A percentile compares a stretch with the other conserved stretches of the same genome.
phyloP scores from a whole-genome alignment of 2,888 invertebrate genomes.

The Syrista parreyssii region DNA sequence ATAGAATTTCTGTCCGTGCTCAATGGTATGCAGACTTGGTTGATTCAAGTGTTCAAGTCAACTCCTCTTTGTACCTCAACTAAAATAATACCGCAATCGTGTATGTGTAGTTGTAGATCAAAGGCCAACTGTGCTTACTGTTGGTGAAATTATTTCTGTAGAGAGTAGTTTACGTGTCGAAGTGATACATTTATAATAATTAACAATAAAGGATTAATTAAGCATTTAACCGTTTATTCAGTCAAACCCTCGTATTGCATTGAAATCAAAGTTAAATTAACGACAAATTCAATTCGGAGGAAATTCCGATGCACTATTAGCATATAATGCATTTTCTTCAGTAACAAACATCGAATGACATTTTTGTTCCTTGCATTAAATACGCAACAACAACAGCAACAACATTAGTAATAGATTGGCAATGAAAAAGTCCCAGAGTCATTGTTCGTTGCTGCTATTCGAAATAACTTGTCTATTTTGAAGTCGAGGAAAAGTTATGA shows the following conservation, averaged over 20 bases:
- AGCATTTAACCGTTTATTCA: not conserved
- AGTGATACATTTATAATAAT: slow-evolving; percentile 59
- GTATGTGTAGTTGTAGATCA: not conserved
- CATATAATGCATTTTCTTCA: no score
- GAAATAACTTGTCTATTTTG: no score
- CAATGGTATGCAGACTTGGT: not conserved
- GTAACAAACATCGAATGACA: no score
- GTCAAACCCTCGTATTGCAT: not conserved
- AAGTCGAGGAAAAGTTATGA: no score
- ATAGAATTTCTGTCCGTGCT: not conserved
- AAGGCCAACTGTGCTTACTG: not conserved
- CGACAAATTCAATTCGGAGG: no score
- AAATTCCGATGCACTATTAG: no score
- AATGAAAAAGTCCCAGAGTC: not conserved
- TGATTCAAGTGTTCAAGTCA: not conserved
- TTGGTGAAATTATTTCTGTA: not conserved
- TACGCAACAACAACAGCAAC: not conserved
- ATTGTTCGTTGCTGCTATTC: no score
- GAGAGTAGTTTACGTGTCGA: slow-evolving; percentile 46
- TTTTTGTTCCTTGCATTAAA: not conserved
- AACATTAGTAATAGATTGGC: not conserved
- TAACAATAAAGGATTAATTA: slow-evolving; percentile 52
- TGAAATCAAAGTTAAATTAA: not conserved
- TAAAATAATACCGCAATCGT: not conserved
- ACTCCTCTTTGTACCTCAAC: not conserved